These are phyloP conservation scores for Mico argentatus DNA, from an alignment of 2,797 vertebrate genomes.

Conservation along the genomic window DNA sequence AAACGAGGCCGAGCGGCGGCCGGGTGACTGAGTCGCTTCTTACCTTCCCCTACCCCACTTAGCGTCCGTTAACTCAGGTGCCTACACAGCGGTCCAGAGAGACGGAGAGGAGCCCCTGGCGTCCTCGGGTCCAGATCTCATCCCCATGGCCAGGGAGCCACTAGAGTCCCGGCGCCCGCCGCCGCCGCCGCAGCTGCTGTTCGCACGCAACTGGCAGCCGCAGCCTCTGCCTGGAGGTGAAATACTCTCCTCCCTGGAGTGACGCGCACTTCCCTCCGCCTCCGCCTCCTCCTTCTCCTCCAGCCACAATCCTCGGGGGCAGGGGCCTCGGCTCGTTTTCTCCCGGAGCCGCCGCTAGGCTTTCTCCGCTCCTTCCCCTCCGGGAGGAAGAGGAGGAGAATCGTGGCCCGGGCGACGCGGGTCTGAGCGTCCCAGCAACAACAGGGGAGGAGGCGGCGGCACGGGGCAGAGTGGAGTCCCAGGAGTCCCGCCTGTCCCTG, in stretches of 20 bases:
- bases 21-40: neutral
- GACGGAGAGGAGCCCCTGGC: conserved; percentile 6
- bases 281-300: conserved; percentile 18
- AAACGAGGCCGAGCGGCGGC: neutral
- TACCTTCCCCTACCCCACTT: conserved; percentile 71
- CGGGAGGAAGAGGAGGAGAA: conserved; percentile 61
- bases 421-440: neutral
- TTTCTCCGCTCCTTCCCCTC: neutral
- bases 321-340: neutral
- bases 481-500: neutral
- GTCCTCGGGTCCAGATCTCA: conserved; percentile 9
- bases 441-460: neutral
- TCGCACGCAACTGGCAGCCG: conserved; percentile 39
- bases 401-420: neutral
- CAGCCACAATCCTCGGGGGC: neutral
- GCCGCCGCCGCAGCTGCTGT: conserved; percentile 1
- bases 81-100: conserved; percentile 50
- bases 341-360: neutral
- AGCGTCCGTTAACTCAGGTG: conserved; percentile 62
- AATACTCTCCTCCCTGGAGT: conserved; percentile 38
- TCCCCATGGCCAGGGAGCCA: conserved; percentile 65
- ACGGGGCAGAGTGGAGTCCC: neutral
- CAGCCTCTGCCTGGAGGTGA: conserved; percentile 41
- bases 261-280: conserved; percentile 70
- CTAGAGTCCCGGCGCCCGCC: neutral